Base-by-base conservation (phyloP, 2,888 invertebrate genomes). In the Parnassius mnemosyne region DNA sequence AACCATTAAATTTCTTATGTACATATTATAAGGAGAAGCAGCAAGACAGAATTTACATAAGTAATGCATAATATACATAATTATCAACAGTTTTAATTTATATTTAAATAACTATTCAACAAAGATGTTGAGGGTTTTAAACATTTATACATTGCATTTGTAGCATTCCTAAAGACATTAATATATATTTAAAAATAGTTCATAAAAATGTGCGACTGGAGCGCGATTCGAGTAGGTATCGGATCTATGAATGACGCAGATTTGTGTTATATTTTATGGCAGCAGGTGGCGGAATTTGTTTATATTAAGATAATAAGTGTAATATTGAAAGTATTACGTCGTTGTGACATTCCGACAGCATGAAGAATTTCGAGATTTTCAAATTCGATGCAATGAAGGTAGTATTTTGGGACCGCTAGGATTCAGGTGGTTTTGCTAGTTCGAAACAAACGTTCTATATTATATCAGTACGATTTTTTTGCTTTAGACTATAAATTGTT, bases 241-340 rank as follows among this genome's bases (percentile, higher is more conserved):
- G 43, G 57, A 66, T 63, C 61, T 57, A 62, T 66, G 62, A 53
- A 65, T 73, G 75, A 75, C 74, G 72, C 73, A 71, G 60, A 61
- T 63, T 64, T 67, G 53, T 42, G 63, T 55, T 54, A 69, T 77
- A 69, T 76, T 78, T 77, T 77, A 78, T 76, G 73, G 43, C 68
- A 72, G 66, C 79, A 79, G 80, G 79, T 80, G 79, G 65, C 58
- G 65, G 66, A 64, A 68, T 68, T 63, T 67, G 63, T 66, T 65
- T 67, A 65, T 66, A 65, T 65, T 65, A 63, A 66, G 64, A 68
- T 68, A 68, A 65, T 65, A 61, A 66, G 63, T 60, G 65, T 54
- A 57, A 59, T 58, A 53, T 58, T 58, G 60, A 41, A 54, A 25
- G 52, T 51, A 42, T 53, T 55, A 53, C 56, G 55, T 43, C 34